These are phyloP conservation scores for Cavia aperea DNA, from an alignment of 2,113 vertebrate species.

Conservation along the genomic window DNA sequence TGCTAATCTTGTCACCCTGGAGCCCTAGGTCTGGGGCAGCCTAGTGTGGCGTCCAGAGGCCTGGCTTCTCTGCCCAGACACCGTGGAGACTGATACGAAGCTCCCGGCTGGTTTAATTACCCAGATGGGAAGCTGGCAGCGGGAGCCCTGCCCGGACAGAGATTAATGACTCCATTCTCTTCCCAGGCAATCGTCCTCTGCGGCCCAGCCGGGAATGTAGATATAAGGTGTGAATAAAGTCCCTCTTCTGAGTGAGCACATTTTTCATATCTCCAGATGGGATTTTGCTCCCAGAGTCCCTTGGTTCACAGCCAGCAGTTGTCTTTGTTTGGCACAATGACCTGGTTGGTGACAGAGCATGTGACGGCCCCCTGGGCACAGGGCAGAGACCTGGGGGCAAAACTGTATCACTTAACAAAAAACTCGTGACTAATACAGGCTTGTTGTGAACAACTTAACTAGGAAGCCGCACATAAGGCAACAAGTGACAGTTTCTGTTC, in stretches of 20 bases:
- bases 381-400: neutral
- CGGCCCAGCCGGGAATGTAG: neutral
- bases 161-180: slow-evolving; percentile 45
- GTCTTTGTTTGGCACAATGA: neutral
- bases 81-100: neutral
- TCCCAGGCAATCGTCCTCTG: slow-evolving; percentile 34
- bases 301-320: slow-evolving; percentile 33
- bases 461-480: neutral
- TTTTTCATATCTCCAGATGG: slow-evolving; percentile 36
- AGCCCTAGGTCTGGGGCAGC: neutral
- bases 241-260: neutral
- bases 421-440: neutral
- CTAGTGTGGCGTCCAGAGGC: neutral
- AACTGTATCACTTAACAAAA: neutral
- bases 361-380: neutral
- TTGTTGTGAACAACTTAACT: neutral
- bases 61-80: neutral
- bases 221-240: slow-evolving; percentile 28
- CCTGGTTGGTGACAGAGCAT: neutral
- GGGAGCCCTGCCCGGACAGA: neutral
- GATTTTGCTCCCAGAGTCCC: slow-evolving; percentile 24
- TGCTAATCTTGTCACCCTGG: neutral
- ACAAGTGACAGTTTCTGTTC: neutral
- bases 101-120: slow-evolving; percentile 36
- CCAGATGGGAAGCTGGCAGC: slow-evolving; percentile 42